Evolutionary conservation across 2,797 vertebrate species (phyloP).

Genomic region (Sebastes iracundus): DNA sequence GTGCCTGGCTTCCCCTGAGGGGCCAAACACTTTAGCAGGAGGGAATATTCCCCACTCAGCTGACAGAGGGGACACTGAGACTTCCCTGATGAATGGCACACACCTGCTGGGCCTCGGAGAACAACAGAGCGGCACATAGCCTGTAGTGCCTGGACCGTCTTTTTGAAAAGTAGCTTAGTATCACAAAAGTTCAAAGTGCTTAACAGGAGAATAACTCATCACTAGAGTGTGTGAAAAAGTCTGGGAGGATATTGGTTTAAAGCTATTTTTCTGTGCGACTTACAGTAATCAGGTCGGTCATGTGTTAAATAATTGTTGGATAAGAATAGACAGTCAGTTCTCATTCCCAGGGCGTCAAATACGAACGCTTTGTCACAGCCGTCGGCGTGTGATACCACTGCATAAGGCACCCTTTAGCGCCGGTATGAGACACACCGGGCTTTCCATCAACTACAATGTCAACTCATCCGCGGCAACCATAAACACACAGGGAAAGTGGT

Average conservation of each 20-base stretch:
- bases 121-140: constrained; percentile 8
- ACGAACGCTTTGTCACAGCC: too few species aligned
- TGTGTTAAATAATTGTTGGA: constrained; percentile 1
- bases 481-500: too few species aligned
- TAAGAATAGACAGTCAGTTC: background rate
- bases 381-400: too few species aligned
- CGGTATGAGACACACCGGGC: too few species aligned
- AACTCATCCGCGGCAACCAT: rapidly evolving
- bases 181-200: constrained; percentile 24
- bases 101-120: constrained; percentile 52
- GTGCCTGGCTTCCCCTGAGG: constrained; percentile 73
- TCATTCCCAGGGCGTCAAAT: too few species aligned
- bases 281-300: background rate
- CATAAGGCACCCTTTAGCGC: rapidly evolving
- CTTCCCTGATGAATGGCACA: constrained; percentile 68
- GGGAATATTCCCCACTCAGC: constrained; percentile 73
- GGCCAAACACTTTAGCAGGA: constrained; percentile 75
- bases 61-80: constrained; percentile 64
- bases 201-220: background rate
- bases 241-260: background rate
- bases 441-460: too few species aligned
- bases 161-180: constrained; percentile 23
- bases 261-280: constrained; percentile 1
- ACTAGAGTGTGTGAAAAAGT: constrained; percentile 1
- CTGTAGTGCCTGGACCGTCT: constrained; percentile 1